Evolutionary conservation across 1,140 invertebrate species (phyloP).

Genomic region (Euschistus heros): DNA sequence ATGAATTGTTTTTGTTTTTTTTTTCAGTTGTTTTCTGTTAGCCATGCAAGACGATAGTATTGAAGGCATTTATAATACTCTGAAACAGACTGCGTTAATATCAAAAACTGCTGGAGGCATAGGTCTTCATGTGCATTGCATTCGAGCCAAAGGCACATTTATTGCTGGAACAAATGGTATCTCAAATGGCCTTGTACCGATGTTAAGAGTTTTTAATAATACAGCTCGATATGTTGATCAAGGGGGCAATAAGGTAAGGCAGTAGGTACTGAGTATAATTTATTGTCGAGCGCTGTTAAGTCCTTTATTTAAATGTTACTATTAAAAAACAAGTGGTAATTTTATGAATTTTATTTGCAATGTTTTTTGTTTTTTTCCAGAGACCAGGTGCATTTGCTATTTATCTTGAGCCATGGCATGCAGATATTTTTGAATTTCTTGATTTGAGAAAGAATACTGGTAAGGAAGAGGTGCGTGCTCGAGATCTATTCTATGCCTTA

Average conservation of each 20-base stretch:
- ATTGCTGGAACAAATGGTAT: slow-evolving; percentile 91
- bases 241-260: slow-evolving; percentile 80
- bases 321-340: too few species aligned
- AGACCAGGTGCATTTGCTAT: slow-evolving; percentile 98
- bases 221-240: slow-evolving; percentile 96
- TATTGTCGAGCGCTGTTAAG: too few species aligned
- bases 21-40: slow-evolving; percentile 78
- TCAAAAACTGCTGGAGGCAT: slow-evolving; percentile 97
- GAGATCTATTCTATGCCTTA: slow-evolving; percentile 94
- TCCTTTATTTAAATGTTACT: too few species aligned
- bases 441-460: slow-evolving; percentile 89
- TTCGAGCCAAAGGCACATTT: slow-evolving; percentile 79
- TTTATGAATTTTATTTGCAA: neutral
- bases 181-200: slow-evolving; percentile 95
- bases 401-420: slow-evolving; percentile 98
- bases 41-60: slow-evolving; percentile 95
- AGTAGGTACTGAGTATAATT: too few species aligned
- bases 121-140: slow-evolving; percentile 93
- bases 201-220: slow-evolving; percentile 93
- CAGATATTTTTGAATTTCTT: slow-evolving; percentile 92
- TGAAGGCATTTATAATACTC: slow-evolving; percentile 93
- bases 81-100: slow-evolving; percentile 90
- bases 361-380: slow-evolving; percentile 33
- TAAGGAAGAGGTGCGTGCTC: slow-evolving; percentile 81
- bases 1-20: neutral